Evolutionary conservation across 2,113 vertebrate genomes (phyloP), one percentile per base, ranked within the genome.

Genomic region (Equus quagga): DNA sequence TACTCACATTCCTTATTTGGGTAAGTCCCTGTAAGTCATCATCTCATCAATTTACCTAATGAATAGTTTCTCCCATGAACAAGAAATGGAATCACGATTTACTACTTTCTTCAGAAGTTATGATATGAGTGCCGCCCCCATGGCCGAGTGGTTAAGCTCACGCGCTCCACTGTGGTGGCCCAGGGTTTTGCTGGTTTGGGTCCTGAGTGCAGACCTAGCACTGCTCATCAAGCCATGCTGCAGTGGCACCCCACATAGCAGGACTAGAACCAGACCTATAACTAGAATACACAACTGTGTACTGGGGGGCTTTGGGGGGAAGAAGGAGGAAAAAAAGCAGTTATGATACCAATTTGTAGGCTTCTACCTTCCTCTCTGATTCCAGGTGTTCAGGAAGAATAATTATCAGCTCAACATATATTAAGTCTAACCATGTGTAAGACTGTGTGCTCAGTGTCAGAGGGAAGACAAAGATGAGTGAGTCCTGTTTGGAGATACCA

Each of bases 1-100:
- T 56, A 99, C 99, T 95, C 99, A 99, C 95, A 13, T 98, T 79
- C 99, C 99, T 70, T 99, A 99, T 95, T 98, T 99, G 65, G 99
- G 99, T 99, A 98, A 99, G 99, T 97, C 62, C 6, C 8, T 91
- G 0, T 21, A 88, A 90, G 49, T 91, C 23, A 12, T 54, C 1
- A 24, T 49, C 69, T 94, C 69, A 85, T 24, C 31, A 82, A 2
- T 51, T 85, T 93, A 18, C 13, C 70, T 85, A 83, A 96, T 69
- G 26, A 12, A 54, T 0, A 81, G 31, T 9, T 60, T 75, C 3
- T 72, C 46, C 58, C 23, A 33, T 76, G 13, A 65, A 69, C 72
- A 87, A 88, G 46, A 46, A 58, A 13, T 94, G 91, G 46, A 86
- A 12, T 24, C 56, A 1, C 4, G 56, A 46, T 86, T 94, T 86